Conservation (phyloP, 2,113 vertebrate genomes). For the Syngnathus scovelli region DNA sequence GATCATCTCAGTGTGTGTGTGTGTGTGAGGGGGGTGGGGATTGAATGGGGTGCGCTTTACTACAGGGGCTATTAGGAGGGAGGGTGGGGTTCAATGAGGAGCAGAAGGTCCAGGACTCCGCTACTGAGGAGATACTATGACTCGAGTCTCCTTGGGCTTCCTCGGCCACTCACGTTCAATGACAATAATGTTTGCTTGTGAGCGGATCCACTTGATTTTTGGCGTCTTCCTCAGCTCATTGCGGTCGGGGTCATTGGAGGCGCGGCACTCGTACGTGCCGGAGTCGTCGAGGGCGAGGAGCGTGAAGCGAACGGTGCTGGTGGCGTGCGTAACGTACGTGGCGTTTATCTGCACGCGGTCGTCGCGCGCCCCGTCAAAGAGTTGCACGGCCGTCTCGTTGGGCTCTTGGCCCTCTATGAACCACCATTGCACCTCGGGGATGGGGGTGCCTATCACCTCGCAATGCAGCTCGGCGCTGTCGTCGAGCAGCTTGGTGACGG, state of each 20-base stretch:
- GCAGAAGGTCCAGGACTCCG: conserved; percentile 47
- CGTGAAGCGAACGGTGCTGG: conserved; percentile 77
- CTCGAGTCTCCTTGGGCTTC: conserved; percentile 31
- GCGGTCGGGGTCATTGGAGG: conserved; percentile 92
- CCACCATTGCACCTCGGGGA: conserved; percentile 93
- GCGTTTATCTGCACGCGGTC: conserved; percentile 81
- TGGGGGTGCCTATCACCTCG: conserved; percentile 82
- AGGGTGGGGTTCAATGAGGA: conserved; percentile 53
- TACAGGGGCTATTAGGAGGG: conserved; percentile 37
- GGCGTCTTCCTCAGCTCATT: conserved; percentile 87
- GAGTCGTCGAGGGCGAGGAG: conserved; percentile 76
- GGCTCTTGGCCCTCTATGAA: conserved; percentile 77
- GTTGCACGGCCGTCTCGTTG: conserved; percentile 75
- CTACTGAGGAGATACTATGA: conserved; percentile 40
- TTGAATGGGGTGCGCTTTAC: conserved; percentile 27
- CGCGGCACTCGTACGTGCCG: conserved; percentile 88
- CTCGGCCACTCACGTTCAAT: conserved; percentile 87
- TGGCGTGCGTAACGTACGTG: conserved; percentile 81
- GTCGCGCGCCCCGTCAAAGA: conserved; percentile 82
- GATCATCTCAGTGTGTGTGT: background rate
- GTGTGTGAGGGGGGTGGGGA: too few relatives aligned
- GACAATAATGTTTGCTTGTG: conserved; percentile 90
- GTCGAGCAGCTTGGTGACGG: conserved; percentile 74
- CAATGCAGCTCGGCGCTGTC: conserved; percentile 82
- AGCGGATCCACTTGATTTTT: conserved; percentile 94